These are phyloP conservation scores for Sarcophaga peregrina DNA, from an alignment of 1,140 invertebrate genomes.

Conservation along the genomic window DNA sequence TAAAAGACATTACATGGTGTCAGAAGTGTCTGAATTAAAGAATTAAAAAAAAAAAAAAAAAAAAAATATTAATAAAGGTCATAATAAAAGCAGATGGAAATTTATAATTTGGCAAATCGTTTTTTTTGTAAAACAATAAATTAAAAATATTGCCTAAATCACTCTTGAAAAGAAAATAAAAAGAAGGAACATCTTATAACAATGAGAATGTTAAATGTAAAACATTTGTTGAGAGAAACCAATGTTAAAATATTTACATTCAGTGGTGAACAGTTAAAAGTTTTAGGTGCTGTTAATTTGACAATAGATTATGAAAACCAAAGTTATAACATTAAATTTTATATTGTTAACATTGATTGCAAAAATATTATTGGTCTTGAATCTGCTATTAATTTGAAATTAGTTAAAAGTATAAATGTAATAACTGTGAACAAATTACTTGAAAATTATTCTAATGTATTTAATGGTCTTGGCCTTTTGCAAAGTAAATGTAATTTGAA, in stretches of 20 bases:
- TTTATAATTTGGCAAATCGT: no score
- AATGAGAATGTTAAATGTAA: conserved; percentile 44
- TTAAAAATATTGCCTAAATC: no score
- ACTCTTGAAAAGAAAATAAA: no score
- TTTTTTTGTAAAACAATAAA: no score
- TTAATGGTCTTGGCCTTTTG: conserved; percentile 31
- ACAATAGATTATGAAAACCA: conserved; percentile 39
- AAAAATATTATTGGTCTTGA: conserved; percentile 43
- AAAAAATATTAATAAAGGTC: no score
- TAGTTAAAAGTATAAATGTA: conserved; percentile 42
- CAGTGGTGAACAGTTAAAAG: conserved; percentile 42
- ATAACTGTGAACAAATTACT: conserved; percentile 8
- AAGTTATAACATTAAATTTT: conserved; percentile 38
- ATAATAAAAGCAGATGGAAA: no score
- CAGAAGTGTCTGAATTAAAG: no score
- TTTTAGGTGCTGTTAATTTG: conserved; percentile 38
- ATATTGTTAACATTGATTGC: conserved; percentile 44
- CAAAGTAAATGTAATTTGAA: conserved; percentile 40
- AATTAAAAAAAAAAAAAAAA: no score
- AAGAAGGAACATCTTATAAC: no score
- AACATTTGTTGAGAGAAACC: conserved; percentile 20
- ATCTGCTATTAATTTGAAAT: conserved; percentile 10
- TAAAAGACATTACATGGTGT: no score
- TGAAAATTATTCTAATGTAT: conserved; percentile 22
- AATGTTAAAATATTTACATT: conserved; percentile 43